Percentiles rank a stretch among this genome's conserved stretches.
Evolutionary conservation across 1,140 invertebrate genomes (phyloP).

Genomic region (Atta colombica): DNA sequence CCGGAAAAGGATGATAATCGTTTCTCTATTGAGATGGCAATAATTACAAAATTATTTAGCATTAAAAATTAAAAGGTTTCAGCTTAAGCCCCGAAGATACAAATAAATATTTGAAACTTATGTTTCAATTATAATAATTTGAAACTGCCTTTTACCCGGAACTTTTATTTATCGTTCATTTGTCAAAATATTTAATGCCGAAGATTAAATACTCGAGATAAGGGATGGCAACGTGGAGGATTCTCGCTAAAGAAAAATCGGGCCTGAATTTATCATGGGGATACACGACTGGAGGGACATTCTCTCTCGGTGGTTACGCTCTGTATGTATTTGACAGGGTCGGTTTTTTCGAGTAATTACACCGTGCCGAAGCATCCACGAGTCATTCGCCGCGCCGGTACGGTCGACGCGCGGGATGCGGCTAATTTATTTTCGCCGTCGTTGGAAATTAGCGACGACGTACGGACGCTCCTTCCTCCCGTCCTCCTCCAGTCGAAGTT

Average conservation of each 20-base stretch:
- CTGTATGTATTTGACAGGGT: constrained; percentile 44
- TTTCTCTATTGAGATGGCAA: not conserved
- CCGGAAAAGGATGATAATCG: not conserved
- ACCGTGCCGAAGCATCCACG: constrained; percentile 43
- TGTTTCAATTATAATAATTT: constrained; percentile 27
- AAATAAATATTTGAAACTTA: constrained; percentile 44
- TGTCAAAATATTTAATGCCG: constrained; percentile 41
- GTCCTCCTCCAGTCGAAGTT: constrained; percentile 22
- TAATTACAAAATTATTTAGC: constrained; percentile 35
- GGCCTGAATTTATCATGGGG: constrained; percentile 38
- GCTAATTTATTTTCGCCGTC: constrained; percentile 56
- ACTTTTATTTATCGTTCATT: constrained; percentile 54
- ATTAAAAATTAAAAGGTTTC: constrained; percentile 37
- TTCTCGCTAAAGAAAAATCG: constrained; percentile 25
- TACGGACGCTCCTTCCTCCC: constrained; percentile 10
- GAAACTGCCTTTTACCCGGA: constrained; percentile 10
- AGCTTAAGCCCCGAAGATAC: too few relatives aligned
- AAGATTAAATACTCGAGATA: constrained; percentile 16
- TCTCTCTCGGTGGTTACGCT: constrained; percentile 40
- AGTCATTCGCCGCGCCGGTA: constrained; percentile 28
- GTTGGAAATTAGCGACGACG: constrained; percentile 65
- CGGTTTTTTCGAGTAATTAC: constrained; percentile 59
- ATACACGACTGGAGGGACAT: constrained; percentile 36
- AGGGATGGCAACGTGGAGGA: not conserved
- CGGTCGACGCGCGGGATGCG: constrained; percentile 31